These are phyloP conservation scores for Nyleta sp. DNA, from an alignment of 2,888 invertebrate species.

Conservation along the genomic window DNA sequence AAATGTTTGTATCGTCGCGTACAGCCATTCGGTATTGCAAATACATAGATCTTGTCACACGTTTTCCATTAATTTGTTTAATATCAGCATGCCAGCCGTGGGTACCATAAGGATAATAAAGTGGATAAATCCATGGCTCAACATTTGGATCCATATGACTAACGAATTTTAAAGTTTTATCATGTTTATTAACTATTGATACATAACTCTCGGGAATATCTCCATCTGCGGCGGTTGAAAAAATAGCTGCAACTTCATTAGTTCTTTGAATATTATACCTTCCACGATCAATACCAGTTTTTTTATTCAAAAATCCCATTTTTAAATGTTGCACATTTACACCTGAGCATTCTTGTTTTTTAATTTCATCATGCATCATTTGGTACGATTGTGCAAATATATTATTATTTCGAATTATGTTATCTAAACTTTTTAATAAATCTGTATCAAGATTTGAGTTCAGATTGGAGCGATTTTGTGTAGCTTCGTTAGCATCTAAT, in stretches of 20 bases:
- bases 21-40: constrained; percentile 6
- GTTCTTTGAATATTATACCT: constrained; percentile 44
- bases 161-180: constrained; percentile 53
- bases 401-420: constrained; percentile 20
- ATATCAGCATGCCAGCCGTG: constrained; percentile 30
- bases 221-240: constrained; percentile 63
- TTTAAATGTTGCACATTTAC: not conserved
- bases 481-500: constrained; percentile 20
- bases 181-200: constrained; percentile 52
- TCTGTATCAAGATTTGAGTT: constrained; percentile 1
- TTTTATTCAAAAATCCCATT: constrained; percentile 31
- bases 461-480: not conserved
- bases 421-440: constrained; percentile 1
- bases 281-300: constrained; percentile 55
- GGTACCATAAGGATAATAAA: constrained; percentile 35
- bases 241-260: constrained; percentile 53
- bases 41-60: constrained; percentile 8
- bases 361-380: constrained; percentile 26
- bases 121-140: constrained; percentile 50
- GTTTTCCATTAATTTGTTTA: constrained; percentile 4
- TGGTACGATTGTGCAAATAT: constrained; percentile 21
- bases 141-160: constrained; percentile 47
- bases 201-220: constrained; percentile 66
- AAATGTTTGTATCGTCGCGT: constrained; percentile 26
- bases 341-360: not conserved